phyloP scores from a whole-genome alignment of 37 sponge, comb jelly and placozoan species.

The Aphrocallistes beatrix region DNA sequence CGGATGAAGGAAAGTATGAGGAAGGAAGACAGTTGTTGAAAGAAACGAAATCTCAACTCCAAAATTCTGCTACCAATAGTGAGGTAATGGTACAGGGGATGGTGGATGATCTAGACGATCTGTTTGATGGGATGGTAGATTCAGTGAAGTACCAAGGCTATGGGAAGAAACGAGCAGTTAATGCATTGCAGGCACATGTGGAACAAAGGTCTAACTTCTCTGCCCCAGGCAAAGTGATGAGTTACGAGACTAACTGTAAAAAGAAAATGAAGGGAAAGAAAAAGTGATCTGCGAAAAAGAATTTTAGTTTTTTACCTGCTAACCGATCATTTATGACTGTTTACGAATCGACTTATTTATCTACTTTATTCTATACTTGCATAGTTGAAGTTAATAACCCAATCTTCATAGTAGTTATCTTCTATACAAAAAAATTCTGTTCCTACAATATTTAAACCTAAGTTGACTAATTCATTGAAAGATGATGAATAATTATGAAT shows the following conservation, averaged over 20 bases:
- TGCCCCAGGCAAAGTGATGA: not conserved
- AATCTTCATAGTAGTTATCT: no score
- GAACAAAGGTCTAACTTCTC: slow-evolving; percentile 1
- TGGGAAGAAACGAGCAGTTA: not conserved
- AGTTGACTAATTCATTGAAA: no score
- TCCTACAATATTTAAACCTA: no score
- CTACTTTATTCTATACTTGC: no score
- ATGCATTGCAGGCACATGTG: not conserved
- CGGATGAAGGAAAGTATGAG: slow-evolving; percentile 33
- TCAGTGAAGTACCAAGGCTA: not conserved
- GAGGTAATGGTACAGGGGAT: slow-evolving; percentile 10
- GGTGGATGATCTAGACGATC: not conserved
- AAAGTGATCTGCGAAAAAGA: not conserved
- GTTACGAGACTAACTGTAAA: not conserved
- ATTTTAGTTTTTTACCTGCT: not conserved
- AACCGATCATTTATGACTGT: not conserved
- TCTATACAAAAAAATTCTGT: no score
- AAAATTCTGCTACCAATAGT: not conserved
- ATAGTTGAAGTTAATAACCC: no score
- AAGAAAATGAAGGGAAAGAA: not conserved
- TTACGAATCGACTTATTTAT: no score
- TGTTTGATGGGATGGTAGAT: not conserved
- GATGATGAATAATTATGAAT: no score
- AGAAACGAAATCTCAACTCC: not conserved
- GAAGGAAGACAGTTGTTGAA: not conserved